Conservation (phyloP, 2,888 invertebrate species). For the Nycteola revayana region DNA sequence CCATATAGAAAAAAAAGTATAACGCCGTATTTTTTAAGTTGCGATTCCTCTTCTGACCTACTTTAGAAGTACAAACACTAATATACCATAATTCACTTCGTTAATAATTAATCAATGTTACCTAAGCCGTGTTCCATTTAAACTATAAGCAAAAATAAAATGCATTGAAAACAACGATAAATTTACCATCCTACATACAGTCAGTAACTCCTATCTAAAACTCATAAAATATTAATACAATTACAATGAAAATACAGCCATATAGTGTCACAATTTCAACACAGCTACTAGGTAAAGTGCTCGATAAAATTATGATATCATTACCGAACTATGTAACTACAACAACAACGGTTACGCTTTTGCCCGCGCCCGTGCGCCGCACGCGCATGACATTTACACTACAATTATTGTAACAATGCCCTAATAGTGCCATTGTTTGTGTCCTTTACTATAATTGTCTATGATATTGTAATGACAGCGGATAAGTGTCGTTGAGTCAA, state of each 20-base stretch:
- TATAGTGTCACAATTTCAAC: background rate
- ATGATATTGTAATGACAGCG: background rate
- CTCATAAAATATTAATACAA: too few species aligned
- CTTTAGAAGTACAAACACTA: too few species aligned
- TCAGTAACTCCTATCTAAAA: background rate
- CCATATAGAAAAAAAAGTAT: too few species aligned
- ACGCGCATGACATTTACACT: constrained; percentile 37
- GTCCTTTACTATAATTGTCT: constrained; percentile 10
- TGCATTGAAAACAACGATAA: too few species aligned
- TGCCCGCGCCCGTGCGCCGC: constrained; percentile 26
- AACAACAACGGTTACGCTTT: constrained; percentile 18
- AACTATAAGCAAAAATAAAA: too few species aligned
- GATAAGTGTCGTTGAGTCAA: background rate
- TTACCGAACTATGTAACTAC: constrained; percentile 35
- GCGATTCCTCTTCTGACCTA: too few species aligned
- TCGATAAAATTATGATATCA: constrained; percentile 44
- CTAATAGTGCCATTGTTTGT: constrained; percentile 31
- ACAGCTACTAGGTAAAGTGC: constrained; percentile 19
- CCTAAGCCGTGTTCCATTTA: too few species aligned
- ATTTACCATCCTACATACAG: too few species aligned
- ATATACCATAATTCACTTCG: too few species aligned
- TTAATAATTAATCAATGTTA: too few species aligned
- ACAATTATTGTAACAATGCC: constrained; percentile 30
- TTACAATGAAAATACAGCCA: too few species aligned
- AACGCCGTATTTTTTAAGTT: too few species aligned